Conservation (phyloP, 2,888 invertebrate species). For the Lasius platythorax region DNA sequence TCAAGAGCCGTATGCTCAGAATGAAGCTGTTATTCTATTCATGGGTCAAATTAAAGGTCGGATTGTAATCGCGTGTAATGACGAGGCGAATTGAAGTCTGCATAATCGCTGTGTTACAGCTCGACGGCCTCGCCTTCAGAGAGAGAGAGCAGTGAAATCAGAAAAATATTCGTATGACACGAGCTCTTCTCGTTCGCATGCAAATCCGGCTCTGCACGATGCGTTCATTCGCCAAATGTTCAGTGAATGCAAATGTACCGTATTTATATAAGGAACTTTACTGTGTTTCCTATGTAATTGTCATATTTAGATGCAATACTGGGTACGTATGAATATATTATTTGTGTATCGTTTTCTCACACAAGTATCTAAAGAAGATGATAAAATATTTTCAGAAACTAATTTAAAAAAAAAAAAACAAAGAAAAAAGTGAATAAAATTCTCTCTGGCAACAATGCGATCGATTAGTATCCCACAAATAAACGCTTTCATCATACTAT, state of each 20-base stretch:
- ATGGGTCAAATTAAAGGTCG: constrained; percentile 72
- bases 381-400: not conserved
- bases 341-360: not conserved
- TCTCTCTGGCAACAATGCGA: not conserved
- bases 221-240: constrained; percentile 42
- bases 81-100: constrained; percentile 71
- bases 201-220: constrained; percentile 24
- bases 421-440: not conserved
- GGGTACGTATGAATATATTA: not conserved
- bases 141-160: constrained; percentile 64
- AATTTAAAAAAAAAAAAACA: not conserved
- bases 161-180: constrained; percentile 68
- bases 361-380: not conserved
- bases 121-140: constrained; percentile 40
- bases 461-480: constrained; percentile 14
- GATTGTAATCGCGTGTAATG: constrained; percentile 74
- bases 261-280: not conserved
- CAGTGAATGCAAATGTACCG: constrained; percentile 38
- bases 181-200: constrained; percentile 54
- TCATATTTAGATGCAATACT: not conserved
- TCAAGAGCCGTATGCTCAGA: constrained; percentile 47
- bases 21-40: constrained; percentile 73
- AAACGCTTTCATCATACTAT: constrained; percentile 3
- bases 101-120: constrained; percentile 65
- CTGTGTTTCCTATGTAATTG: constrained; percentile 11